Evolutionary conservation across 2,888 invertebrate genomes (phyloP).

Genomic region (Dioctria linearis): DNA sequence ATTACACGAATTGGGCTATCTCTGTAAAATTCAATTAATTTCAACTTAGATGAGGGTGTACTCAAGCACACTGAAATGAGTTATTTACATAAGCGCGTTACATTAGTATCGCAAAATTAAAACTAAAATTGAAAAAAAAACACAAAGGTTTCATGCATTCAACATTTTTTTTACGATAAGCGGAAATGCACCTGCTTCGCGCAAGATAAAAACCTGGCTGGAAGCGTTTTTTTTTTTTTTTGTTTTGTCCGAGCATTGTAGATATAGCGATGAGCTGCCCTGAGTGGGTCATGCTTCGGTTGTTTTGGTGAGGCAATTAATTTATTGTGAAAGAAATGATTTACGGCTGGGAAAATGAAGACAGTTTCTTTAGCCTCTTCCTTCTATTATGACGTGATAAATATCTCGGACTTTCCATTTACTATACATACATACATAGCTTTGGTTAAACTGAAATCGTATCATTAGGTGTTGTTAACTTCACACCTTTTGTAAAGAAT

Average conservation of each 20-base stretch:
- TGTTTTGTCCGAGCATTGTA: not conserved
- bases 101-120: too few relatives aligned
- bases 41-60: not conserved
- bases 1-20: constrained; percentile 5
- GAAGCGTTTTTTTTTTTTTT: not conserved
- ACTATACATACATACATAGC: not conserved
- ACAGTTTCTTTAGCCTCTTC: constrained; percentile 10
- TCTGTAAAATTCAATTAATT: not conserved
- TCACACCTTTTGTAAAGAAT: not conserved
- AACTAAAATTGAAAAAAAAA: not conserved
- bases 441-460: not conserved
- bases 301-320: constrained; percentile 40
- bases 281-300: constrained; percentile 46
- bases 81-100: not conserved
- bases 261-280: constrained; percentile 4
- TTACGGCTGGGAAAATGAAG: constrained; percentile 41
- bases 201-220: not conserved
- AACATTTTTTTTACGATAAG: constrained; percentile 21
- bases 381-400: constrained; percentile 32
- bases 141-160: constrained; percentile 3
- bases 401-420: not conserved
- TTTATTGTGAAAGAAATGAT: constrained; percentile 43
- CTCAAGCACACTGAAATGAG: not conserved
- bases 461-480: not conserved
- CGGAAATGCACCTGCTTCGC: constrained; percentile 46